Conservation (phyloP, 2,888 invertebrate genomes). For the Cheilosia urbana region DNA sequence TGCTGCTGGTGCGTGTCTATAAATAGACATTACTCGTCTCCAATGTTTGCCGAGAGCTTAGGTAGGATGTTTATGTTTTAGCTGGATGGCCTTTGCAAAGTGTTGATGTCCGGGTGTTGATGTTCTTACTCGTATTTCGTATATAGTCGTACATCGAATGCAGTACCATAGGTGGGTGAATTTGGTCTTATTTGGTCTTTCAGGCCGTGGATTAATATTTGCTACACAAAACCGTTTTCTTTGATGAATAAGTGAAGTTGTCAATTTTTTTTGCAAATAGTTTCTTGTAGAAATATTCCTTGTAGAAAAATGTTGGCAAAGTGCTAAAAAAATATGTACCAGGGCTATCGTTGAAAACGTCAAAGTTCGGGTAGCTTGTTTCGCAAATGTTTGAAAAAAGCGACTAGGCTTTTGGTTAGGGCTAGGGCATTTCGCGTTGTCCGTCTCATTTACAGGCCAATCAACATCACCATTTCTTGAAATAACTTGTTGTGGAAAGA, state of each 20-base stretch:
- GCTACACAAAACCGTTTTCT: neutral
- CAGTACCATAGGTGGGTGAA: constrained; percentile 31
- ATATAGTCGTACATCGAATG: neutral
- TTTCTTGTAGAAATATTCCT: too few relatives aligned
- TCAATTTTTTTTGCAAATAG: neutral
- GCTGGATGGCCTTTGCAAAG: constrained; percentile 45
- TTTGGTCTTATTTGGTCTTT: constrained; percentile 24
- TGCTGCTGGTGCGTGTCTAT: constrained; percentile 54
- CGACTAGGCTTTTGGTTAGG: too few relatives aligned
- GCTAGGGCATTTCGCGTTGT: too few relatives aligned
- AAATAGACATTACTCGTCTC: constrained; percentile 59
- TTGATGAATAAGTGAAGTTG: neutral
- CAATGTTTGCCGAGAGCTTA: constrained; percentile 30
- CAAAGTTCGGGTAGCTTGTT: too few relatives aligned
- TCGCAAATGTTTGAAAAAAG: too few relatives aligned
- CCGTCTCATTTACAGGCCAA: too few relatives aligned
- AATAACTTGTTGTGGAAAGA: too few relatives aligned
- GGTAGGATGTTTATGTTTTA: constrained; percentile 42
- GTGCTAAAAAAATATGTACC: too few relatives aligned
- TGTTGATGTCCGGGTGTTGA: too few relatives aligned
- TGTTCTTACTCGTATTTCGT: neutral
- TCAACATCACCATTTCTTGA: too few relatives aligned
- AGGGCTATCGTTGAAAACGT: too few relatives aligned
- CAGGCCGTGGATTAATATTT: neutral
- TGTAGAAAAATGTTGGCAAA: too few relatives aligned